Evolutionary conservation across 1,140 invertebrate genomes (phyloP).

Genomic region (Ostrea edulis): DNA sequence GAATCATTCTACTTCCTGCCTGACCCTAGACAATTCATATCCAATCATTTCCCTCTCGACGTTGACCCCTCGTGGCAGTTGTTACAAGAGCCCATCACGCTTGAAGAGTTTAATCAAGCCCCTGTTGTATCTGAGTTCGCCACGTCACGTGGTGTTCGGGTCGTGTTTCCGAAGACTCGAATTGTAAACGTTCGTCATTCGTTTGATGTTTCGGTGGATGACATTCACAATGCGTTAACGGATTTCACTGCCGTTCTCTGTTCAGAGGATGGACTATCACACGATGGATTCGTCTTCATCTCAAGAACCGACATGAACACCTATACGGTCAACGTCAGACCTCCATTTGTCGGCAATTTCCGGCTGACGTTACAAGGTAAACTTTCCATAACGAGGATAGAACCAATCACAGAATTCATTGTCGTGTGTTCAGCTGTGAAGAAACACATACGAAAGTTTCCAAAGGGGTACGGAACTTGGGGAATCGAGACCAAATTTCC

Average conservation of each 20-base stretch:
- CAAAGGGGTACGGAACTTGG: neutral
- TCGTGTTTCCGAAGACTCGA: neutral
- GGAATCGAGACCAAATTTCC: slow-evolving; percentile 21
- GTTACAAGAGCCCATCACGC: neutral
- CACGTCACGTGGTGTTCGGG: neutral
- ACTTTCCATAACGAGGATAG: neutral
- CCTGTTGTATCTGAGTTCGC: neutral
- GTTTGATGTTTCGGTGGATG: neutral
- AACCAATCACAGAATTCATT: neutral
- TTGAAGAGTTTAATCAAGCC: neutral
- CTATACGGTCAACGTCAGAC: neutral
- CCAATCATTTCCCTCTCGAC: slow-evolving; percentile 5
- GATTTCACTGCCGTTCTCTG: neutral
- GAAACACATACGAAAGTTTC: neutral
- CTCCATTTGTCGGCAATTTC: slow-evolving; percentile 10
- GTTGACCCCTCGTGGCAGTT: slow-evolving; percentile 5
- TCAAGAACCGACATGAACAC: neutral
- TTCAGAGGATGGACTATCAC: neutral
- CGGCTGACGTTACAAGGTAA: neutral
- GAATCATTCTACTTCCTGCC: slow-evolving; percentile 13
- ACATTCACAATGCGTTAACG: neutral
- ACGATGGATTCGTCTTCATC: neutral
- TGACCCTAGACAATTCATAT: neutral
- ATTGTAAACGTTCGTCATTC: slow-evolving; percentile 6
- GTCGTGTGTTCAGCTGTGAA: neutral